phyloP scores from a whole-genome alignment of 2,113 vertebrate species.

The Amia ocellicauda region DNA sequence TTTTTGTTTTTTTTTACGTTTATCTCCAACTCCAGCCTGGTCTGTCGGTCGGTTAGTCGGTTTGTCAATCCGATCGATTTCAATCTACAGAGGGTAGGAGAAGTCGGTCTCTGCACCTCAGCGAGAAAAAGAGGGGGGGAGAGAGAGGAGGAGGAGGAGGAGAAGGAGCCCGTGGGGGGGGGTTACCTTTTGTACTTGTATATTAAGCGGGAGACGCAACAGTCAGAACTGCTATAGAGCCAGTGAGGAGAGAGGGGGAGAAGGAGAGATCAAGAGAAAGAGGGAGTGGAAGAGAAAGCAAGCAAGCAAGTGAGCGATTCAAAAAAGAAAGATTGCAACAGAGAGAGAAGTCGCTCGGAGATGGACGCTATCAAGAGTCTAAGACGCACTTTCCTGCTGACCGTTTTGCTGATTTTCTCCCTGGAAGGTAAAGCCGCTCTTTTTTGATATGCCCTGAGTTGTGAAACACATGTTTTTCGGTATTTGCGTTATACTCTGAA shows the following conservation, averaged over 20 bases:
- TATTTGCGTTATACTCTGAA: too few species aligned
- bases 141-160: neutral
- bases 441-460: too few species aligned
- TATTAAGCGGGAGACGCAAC: conserved; percentile 52
- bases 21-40: too few species aligned
- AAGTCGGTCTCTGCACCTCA: too few species aligned
- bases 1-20: too few species aligned
- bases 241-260: conserved; percentile 23
- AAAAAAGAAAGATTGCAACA: neutral
- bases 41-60: too few species aligned
- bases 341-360: too few species aligned
- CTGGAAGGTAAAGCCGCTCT: conserved; percentile 53
- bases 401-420: conserved; percentile 56
- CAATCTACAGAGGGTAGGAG: too few species aligned
- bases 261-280: conserved; percentile 26
- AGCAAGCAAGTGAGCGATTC: conserved; percentile 24
- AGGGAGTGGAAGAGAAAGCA: conserved; percentile 28
- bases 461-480: too few species aligned
- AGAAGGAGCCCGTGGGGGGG: conserved; percentile 26
- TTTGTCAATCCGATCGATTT: too few species aligned
- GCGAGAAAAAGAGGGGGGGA: conserved; percentile 6
- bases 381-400: conserved; percentile 48
- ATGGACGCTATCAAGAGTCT: conserved; percentile 52
- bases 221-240: too few species aligned
- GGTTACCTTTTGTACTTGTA: conserved; percentile 76